These are phyloP conservation scores for Botia almorhae DNA, from an alignment of 2,797 vertebrate species.

Conservation along the genomic window DNA sequence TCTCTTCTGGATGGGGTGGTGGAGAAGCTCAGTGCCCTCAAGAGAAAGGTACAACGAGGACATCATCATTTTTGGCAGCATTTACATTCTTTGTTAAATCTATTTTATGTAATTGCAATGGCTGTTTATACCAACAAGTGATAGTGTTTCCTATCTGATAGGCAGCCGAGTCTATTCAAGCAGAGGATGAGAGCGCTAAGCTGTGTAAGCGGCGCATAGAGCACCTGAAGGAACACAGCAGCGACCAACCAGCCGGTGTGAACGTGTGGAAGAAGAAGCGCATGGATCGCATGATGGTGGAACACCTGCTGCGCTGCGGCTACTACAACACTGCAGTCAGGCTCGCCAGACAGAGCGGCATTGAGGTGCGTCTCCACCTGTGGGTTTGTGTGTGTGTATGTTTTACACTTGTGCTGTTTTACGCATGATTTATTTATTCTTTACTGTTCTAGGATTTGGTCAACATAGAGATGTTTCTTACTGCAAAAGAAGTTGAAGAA, in stretches of 20 bases:
- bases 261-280: conserved; percentile 98
- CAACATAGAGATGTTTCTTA: conserved; percentile 99
- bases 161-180: conserved; percentile 98
- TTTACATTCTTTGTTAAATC: background rate
- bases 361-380: conserved; percentile 84
- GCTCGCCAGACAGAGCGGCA: conserved; percentile 93
- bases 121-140: background rate
- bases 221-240: conserved; percentile 97
- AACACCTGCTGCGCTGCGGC: conserved; percentile 95
- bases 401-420: background rate
- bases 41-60: conserved; percentile 86
- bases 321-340: conserved; percentile 98
- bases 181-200: conserved; percentile 97
- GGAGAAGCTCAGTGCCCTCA: conserved; percentile 96
- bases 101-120: background rate
- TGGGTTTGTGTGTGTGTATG: background rate
- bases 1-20: conserved; percentile 96
- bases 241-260: conserved; percentile 91
- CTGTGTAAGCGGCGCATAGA: conserved; percentile 97
- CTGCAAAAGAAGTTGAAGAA: conserved; percentile 98
- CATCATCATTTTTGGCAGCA: background rate
- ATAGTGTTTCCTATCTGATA: conserved; percentile 57
- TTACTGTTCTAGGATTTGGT: conserved; percentile 87
- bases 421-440: background rate
- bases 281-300: conserved; percentile 99